Base-by-base conservation (phyloP, 2,888 invertebrate species). In the Patella caerulea region DNA sequence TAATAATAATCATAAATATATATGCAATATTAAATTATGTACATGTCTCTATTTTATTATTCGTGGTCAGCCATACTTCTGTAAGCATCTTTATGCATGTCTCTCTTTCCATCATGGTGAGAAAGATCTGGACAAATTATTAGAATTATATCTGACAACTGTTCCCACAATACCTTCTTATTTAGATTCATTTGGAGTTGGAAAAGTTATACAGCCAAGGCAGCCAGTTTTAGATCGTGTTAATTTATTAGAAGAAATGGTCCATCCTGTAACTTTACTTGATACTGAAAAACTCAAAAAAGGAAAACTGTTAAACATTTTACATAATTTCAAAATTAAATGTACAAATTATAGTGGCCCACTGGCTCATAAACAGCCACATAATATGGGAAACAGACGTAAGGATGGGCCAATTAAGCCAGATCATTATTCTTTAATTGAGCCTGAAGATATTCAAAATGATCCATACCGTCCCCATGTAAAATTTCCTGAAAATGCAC, bases 1-100 rank as follows among this genome's bases (percentile, higher is more conserved):
- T 29, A 17, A 56, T 17, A 12, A 56, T 15, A 56, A 56, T 17
- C 29, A 29, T 29, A 29, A 29, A 29, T 56, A 56, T 56, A 15
- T 56, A 56, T 56, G 56, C 56, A 56, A 56, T 56, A 56, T 56
- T 15, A 56, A 56, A 56, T n/a, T n/a, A n/a, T n/a, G n/a, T n/a
- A n/a, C n/a, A n/a, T n/a, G n/a, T n/a, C n/a, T n/a, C n/a, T n/a
- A n/a, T n/a, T n/a, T 56, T 56, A 56, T 56, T 56, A 17, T 56
- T 15, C 12, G 56, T 15, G 56, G 56, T 17, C 56, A 56, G 56
- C 56, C 56, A 56, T 56, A 56, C 56, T 56, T 56, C 17, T 56
- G 56, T 56, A 56, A 56, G 17, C 56, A 56, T 56, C 17, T 56
- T 15, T 56, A 56, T 56, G 56, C 56, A 15, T 56, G 56, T 17